A percentile compares a stretch with the other conserved stretches of the same genome.
Evolutionary conservation across 2,888 invertebrate species (phyloP).

Genomic region (Metalampra italica): DNA sequence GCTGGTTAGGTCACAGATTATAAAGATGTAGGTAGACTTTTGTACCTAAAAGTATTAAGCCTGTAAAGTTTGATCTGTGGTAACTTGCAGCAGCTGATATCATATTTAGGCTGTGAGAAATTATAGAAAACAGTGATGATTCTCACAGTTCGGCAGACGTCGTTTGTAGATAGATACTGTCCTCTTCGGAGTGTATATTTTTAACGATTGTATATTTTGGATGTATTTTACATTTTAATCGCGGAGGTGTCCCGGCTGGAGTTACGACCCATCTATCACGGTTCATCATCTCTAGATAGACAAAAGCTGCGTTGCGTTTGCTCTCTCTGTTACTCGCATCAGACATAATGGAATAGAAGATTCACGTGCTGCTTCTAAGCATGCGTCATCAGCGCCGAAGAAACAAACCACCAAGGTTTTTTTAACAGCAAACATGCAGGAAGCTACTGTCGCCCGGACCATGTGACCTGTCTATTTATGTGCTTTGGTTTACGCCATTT

Average conservation of each 20-base stretch:
- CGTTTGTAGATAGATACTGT: conserved; percentile 40
- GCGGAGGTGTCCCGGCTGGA: conserved; percentile 40
- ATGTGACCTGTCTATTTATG: too few species aligned
- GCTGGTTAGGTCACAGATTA: conserved; percentile 13
- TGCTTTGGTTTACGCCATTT: too few species aligned
- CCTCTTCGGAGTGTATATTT: conserved; percentile 49
- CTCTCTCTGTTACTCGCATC: too few species aligned
- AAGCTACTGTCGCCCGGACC: too few species aligned
- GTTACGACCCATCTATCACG: conserved; percentile 10
- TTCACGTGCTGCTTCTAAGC: too few species aligned
- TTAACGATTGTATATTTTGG: conserved; percentile 67
- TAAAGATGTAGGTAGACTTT: conserved; percentile 2
- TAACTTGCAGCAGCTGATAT: conserved; percentile 11
- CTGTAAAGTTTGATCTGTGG: conserved; percentile 12
- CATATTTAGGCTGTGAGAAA: conserved; percentile 32
- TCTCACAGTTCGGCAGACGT: conserved; percentile 46
- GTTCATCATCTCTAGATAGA: too few species aligned
- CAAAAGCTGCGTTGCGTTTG: too few species aligned
- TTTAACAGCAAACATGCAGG: too few species aligned
- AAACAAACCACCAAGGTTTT: too few species aligned
- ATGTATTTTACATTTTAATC: conserved; percentile 64
- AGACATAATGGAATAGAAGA: too few species aligned
- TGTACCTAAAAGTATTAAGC: conserved; percentile 8
- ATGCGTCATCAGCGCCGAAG: too few species aligned
- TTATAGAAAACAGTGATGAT: conserved; percentile 20